These are phyloP conservation scores for Falco columbarius DNA, from an alignment of 2,797 vertebrate species.

Conservation along the genomic window DNA sequence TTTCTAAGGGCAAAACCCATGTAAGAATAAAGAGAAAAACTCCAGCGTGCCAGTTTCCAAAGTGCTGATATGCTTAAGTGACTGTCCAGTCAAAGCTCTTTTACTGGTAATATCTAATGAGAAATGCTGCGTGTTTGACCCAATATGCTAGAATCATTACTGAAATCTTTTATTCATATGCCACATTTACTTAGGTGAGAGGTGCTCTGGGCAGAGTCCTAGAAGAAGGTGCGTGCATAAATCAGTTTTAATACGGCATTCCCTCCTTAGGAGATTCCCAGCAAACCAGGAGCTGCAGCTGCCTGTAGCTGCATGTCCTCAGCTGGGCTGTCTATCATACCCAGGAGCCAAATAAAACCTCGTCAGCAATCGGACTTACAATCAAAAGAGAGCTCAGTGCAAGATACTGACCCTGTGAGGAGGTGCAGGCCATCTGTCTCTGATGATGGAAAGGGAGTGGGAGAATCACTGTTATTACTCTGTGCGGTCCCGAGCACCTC, in stretches of 20 bases:
- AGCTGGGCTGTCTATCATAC: not conserved
- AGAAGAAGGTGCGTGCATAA: not conserved
- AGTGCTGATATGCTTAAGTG: not conserved
- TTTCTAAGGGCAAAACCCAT: not conserved
- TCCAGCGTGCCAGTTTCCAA: not conserved
- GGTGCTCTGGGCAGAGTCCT: not conserved
- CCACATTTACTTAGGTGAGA: not conserved
- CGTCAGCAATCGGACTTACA: not conserved
- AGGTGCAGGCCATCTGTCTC: not conserved
- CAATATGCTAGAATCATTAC: not conserved
- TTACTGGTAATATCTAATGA: not conserved
- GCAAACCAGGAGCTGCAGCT: not conserved
- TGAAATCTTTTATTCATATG: not conserved
- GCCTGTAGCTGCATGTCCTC: not conserved
- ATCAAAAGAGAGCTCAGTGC: not conserved
- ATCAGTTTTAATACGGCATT: not conserved
- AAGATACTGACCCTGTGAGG: not conserved
- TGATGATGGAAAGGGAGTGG: not conserved
- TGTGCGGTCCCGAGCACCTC: not conserved
- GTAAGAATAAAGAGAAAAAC: not conserved
- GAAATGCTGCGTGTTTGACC: not conserved
- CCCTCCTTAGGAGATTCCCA: not conserved
- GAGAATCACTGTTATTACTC: not conserved
- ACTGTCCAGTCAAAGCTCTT: not conserved
- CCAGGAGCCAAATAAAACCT: not conserved